Conservation (phyloP, 2,113 vertebrate genomes). For the Malurus alboscapulatus region DNA sequence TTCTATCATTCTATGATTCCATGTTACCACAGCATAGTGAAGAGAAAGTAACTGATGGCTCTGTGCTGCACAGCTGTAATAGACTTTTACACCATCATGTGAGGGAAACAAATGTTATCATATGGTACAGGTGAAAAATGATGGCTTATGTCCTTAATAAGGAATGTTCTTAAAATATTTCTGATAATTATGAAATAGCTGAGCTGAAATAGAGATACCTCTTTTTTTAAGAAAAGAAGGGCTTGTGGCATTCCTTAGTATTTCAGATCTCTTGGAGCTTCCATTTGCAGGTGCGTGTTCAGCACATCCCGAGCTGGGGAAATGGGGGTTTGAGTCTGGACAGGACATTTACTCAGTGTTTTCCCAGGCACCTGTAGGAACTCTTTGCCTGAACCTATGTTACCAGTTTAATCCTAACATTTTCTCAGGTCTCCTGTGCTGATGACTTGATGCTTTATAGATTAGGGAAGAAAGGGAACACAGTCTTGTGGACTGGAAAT, state of each 20-base stretch:
- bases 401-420: background rate
- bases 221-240: background rate
- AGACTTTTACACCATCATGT: background rate
- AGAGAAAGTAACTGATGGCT: background rate
- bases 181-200: background rate
- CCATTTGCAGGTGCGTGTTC: background rate
- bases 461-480: background rate
- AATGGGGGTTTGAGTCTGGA: background rate
- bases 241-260: background rate
- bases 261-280: background rate
- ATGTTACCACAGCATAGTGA: accelerated
- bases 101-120: background rate
- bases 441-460: background rate
- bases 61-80: background rate
- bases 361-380: background rate
- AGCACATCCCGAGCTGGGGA: background rate
- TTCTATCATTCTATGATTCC: background rate
- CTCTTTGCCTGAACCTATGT: background rate
- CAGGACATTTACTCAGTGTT: background rate
- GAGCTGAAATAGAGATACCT: background rate
- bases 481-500: background rate
- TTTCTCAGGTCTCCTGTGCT: background rate
- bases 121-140: background rate
- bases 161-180: background rate
- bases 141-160: background rate